Evolutionary conservation across 2,113 vertebrate genomes (phyloP).

Genomic region (Dasyornis broadbenti): DNA sequence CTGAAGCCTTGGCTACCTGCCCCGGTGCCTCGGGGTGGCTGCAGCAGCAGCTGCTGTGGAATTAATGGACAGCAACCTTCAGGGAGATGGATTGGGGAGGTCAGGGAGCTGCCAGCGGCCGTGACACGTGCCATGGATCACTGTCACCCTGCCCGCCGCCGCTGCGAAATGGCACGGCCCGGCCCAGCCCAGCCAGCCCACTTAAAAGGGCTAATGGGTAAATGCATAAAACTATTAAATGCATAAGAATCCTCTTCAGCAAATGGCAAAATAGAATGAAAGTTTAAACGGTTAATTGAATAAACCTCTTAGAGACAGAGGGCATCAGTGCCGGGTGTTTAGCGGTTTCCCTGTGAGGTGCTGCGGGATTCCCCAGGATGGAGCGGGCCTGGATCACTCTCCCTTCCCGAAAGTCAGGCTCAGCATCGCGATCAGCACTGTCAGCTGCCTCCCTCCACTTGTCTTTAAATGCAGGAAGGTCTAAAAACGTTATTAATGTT

Average conservation of each 20-base stretch:
- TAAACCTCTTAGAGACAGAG: constrained; percentile 70
- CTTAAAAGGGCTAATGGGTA: constrained; percentile 20
- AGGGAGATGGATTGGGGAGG: constrained; percentile 67
- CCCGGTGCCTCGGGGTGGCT: constrained; percentile 64
- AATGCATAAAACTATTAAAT: constrained; percentile 61
- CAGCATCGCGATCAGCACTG: accelerated
- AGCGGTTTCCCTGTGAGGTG: neutral
- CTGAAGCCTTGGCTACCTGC: constrained; percentile 72
- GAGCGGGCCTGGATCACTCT: accelerated
- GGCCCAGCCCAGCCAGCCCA: neutral
- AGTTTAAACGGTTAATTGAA: constrained; percentile 76
- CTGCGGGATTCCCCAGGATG: neutral
- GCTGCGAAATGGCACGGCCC: neutral
- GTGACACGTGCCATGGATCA: constrained; percentile 74
- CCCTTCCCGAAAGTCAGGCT: neutral
- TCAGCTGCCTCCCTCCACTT: accelerated
- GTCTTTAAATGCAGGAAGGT: neutral
- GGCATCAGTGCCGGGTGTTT: neutral
- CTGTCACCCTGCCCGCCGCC: neutral
- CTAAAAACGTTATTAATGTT: neutral
- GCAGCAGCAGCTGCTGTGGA: constrained; percentile 74
- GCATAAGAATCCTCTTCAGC: constrained; percentile 47
- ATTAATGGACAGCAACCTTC: constrained; percentile 72
- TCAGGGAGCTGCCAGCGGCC: constrained; percentile 42
- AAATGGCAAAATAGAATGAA: constrained; percentile 66